Percentiles rank a stretch among this genome's conserved stretches.
These are phyloP conservation scores for Chanos chanos DNA, from an alignment of 2,797 vertebrate species.

Conservation along the genomic window DNA sequence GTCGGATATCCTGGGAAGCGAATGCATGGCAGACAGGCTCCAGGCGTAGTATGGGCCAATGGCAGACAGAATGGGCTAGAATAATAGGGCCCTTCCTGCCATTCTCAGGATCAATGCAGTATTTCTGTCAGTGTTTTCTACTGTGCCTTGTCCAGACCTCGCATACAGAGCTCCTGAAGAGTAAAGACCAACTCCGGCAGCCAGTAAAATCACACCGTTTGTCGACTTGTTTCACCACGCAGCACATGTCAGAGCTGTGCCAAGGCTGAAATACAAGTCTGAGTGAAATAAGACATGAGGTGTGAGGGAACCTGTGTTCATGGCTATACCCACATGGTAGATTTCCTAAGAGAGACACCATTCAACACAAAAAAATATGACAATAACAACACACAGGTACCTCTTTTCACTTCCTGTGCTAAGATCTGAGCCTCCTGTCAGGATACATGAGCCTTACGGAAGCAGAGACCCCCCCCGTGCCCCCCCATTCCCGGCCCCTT, in stretches of 20 bases:
- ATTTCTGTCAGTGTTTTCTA: conserved; percentile 70
- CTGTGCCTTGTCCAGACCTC: conserved; percentile 43
- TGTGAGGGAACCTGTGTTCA: not conserved
- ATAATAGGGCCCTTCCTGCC: conserved; percentile 83
- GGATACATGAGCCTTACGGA: conserved; percentile 41
- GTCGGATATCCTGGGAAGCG: conserved; percentile 83
- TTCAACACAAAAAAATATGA: not conserved
- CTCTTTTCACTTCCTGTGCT: conserved; percentile 39
- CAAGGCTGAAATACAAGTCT: conserved; percentile 1
- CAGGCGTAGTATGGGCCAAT: conserved; percentile 71
- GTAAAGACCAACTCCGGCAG: not conserved
- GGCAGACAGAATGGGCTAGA: conserved; percentile 70
- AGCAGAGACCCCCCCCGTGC: conserved; percentile 22
- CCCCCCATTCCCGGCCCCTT: not conserved
- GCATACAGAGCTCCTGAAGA: conserved; percentile 3
- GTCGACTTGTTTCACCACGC: not conserved
- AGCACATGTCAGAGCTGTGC: not conserved
- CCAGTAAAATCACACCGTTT: not conserved
- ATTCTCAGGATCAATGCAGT: conserved; percentile 73
- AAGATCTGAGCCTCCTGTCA: conserved; percentile 47
- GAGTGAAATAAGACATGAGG: not conserved
- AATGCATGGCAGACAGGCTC: conserved; percentile 75
- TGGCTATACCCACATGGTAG: not conserved
- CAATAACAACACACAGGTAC: conserved; percentile 40
- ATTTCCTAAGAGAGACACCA: not conserved